phyloP scores from a whole-genome alignment of 2,797 vertebrate species.

The Anguilla anguilla region DNA sequence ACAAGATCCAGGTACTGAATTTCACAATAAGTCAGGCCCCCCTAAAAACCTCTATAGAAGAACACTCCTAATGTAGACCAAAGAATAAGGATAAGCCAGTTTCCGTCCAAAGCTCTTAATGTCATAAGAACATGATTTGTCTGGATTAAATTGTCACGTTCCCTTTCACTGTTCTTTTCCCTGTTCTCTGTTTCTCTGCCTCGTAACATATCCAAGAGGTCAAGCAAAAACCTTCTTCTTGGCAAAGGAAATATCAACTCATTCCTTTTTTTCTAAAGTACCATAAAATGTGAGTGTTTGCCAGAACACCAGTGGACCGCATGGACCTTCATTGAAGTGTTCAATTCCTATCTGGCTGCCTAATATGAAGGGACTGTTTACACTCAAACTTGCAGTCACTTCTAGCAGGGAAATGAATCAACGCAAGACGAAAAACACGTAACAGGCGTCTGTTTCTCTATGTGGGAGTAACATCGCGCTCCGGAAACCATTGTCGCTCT shows the following conservation, averaged over 20 bases:
- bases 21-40: not conserved
- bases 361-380: not conserved
- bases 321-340: not conserved
- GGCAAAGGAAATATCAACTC: not conserved
- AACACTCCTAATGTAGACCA: conserved; percentile 32
- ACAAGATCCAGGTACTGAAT: not conserved
- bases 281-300: not conserved
- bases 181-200: not conserved
- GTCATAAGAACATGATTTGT: conserved; percentile 26
- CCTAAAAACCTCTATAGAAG: not conserved
- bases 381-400: not conserved
- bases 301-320: not conserved
- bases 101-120: conserved; percentile 36
- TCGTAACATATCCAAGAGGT: not conserved
- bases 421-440: not conserved
- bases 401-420: not conserved
- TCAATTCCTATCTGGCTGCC: not conserved
- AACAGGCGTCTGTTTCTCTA: conserved; percentile 2
- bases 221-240: not conserved
- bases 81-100: conserved; percentile 30
- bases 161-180: not conserved
- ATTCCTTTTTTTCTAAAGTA: not conserved
- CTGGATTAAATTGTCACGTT: conserved; percentile 27
- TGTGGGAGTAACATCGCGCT: not conserved
- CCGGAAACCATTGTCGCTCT: not conserved